Evolutionary conservation across 2,888 invertebrate genomes (phyloP).

Genomic region (Cryptocephalus moraei): DNA sequence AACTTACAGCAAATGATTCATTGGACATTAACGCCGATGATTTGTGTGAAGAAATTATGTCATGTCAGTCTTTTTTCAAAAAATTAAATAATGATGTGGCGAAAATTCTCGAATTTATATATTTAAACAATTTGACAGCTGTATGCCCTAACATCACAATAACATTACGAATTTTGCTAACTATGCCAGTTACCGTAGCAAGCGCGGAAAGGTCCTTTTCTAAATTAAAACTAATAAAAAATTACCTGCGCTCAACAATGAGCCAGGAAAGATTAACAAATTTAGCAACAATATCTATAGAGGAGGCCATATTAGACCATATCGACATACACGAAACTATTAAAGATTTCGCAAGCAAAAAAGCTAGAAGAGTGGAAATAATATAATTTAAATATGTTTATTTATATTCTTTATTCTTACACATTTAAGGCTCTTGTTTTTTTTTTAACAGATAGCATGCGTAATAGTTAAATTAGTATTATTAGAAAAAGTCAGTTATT

Average conservation of each 20-base stretch:
- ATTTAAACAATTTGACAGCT: conserved; percentile 7
- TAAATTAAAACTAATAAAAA: too few relatives aligned
- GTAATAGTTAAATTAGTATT: background rate
- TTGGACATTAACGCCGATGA: conserved; percentile 14
- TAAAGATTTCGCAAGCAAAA: conserved; percentile 12
- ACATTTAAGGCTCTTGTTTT: conserved; percentile 7
- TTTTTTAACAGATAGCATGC: background rate
- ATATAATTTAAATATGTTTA: conserved; percentile 10
- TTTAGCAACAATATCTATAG: conserved; percentile 15
- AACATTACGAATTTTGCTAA: conserved; percentile 6
- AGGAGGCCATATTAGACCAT: conserved; percentile 11
- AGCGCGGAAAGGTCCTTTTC: conserved; percentile 9
- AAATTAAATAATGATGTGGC: conserved; percentile 11
- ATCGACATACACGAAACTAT: conserved; percentile 11
- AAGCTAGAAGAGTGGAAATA: conserved; percentile 10
- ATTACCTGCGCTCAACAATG: background rate
- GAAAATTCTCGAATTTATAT: conserved; percentile 10
- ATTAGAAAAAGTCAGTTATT: background rate
- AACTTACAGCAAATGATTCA: conserved; percentile 8
- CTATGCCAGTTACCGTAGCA: conserved; percentile 10
- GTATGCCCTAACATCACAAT: conserved; percentile 5
- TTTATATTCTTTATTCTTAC: too few relatives aligned
- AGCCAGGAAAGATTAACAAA: conserved; percentile 12
- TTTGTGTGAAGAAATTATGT: conserved; percentile 15
- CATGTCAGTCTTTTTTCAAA: conserved; percentile 12